Conservation (phyloP, 2,797 vertebrate genomes). For the Cryptoblepharus egeriae region DNA sequence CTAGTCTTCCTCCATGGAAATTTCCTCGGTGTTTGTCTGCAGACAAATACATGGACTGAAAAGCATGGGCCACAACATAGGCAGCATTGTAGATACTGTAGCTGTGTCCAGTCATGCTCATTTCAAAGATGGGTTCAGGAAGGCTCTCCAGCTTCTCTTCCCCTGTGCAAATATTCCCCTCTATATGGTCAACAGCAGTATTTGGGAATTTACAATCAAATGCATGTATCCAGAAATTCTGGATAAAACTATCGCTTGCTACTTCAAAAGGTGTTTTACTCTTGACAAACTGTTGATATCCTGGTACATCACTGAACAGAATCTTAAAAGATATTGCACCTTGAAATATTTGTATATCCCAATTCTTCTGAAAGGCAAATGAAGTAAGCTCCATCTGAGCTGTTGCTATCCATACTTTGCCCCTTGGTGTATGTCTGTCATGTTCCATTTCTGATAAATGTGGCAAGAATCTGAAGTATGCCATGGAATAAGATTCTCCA, state of each 20-base stretch:
- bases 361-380: neutral
- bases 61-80: neutral
- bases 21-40: no score
- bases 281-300: neutral
- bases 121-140: neutral
- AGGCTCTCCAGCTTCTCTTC: neutral
- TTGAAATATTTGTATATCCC: neutral
- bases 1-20: neutral
- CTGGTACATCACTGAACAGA: neutral
- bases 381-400: neutral
- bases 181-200: rapidly evolving
- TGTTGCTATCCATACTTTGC: slow-evolving; percentile 9
- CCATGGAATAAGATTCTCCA: neutral
- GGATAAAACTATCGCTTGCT: slow-evolving; percentile 1
- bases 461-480: neutral
- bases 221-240: neutral
- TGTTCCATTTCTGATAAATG: neutral
- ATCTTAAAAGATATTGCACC: neutral
- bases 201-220: neutral
- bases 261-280: neutral
- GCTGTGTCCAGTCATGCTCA: neutral
- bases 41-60: neutral
- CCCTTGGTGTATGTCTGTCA: neutral
- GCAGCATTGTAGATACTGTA: slow-evolving; percentile 11
- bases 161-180: neutral